Evolutionary conservation across 2,113 vertebrate genomes (phyloP), one percentile per base, ranked within the genome.

Genomic region (Cyprichromis sp.): DNA sequence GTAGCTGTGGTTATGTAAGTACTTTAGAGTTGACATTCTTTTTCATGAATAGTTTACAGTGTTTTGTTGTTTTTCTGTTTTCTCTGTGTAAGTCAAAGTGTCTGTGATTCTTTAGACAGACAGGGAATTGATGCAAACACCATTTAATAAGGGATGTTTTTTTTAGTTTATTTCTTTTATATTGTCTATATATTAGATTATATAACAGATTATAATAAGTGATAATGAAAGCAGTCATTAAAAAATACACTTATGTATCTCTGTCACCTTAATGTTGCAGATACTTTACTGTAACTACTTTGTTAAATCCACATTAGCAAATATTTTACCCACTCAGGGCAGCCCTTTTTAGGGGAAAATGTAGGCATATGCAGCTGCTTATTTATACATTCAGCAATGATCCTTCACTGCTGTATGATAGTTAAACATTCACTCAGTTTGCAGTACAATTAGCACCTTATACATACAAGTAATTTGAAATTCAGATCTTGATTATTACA

Each of bases 21-120:
- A 80, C 52, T 84, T 88, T 14, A 82, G 50, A 86, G 80, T 29
- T 91, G 10, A 79, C 42, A n/a, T 85, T 85, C 8, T 54, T 82
- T 59, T 87, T 91, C 79, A 90, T 92, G 26, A 90, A 85, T 90
- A 79, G 36, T 91, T 92, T 68, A 88, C 14, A 78, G 63, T 54
- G 84, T 90, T 83, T 88, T 86, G 21, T 89, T 81, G 19, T 81
- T 79, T n/a, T 71, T 85, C 55, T 52, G 47, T 86, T 63, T 82
- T 71, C 52, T 76, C 78, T 53, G 78, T 61, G 24, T 29, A 78
- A 78, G 42, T 91, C 66, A 82, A 81, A 83, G 14, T 53, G 11
- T 52, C 12, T 83, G 59, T 38, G 80, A 80, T 21, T 88, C 24
- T 66, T 76, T 34, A n/a, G 52, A 84, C 53, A 47, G 13, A 55